Evolutionary conservation across 2,888 invertebrate genomes (phyloP), one percentile per base, ranked within the genome.

Genomic region (Rhagium mordax): DNA sequence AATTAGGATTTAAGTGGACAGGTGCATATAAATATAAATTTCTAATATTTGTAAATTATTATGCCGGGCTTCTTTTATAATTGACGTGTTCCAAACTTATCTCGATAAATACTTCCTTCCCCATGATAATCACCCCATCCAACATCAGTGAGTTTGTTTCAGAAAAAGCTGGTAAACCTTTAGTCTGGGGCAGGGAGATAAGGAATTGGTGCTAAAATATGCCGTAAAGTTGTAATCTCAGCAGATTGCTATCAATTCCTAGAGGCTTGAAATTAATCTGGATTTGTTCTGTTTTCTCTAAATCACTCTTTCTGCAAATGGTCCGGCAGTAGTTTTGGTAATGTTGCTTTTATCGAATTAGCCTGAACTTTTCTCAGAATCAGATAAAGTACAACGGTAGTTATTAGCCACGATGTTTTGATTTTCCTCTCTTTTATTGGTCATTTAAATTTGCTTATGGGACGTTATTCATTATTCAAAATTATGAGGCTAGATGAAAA

Each of bases 241-340:
- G 47, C 33, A 60, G 72, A 72, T 72, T 67, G 67, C 61, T 67
- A 67, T 72, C 72, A 72, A 60, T 72, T 59, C 53, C 18, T 60
- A 47, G 48, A 59, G 47, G 66, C 33, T 18, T 60, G 10, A 29
- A 53, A 71, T 47, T 71, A 65, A 59, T 66, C 71, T 48, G 51
- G 65, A 62, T 62, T 62, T 62, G 62, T 49, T 62, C 48, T 20
- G n/a, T 49, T n/a, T n/a, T 48, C 62, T 48, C 15, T 47, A 47
- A 62, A 24, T 62, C 62, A 27, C 62, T 48, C 61, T 15, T 24
- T 53, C 21, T 53, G n/a, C n/a, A 24, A 21, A 53, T 53, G 21
- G 53, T 8, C 13, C n/a, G 3, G 24, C 13, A 51, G 41, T 41
- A 41, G 41, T 41, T 13, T 41, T 41, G 41, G 41, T 41, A 41